phyloP scores from a whole-genome alignment of 2,888 invertebrate genomes.

The Cryptocephalus moraei region DNA sequence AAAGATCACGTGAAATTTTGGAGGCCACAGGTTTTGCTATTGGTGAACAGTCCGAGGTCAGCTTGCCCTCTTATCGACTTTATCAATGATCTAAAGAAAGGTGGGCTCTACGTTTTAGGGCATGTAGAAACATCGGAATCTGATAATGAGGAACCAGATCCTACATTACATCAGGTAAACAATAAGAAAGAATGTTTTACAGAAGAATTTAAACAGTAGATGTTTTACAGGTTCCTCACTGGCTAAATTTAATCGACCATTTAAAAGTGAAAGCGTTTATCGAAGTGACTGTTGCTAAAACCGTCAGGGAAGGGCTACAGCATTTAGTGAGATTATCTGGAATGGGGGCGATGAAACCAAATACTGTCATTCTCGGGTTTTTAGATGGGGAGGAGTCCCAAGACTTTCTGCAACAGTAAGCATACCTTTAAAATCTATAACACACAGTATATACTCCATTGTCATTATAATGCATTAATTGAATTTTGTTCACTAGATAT shows the following conservation, averaged over 20 bases:
- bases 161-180: conserved; percentile 53
- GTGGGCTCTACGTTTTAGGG: conserved; percentile 78
- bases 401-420: conserved; percentile 68
- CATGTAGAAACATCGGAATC: conserved; percentile 62
- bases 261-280: conserved; percentile 94
- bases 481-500: too few species aligned
- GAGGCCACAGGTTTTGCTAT: conserved; percentile 91
- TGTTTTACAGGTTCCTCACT: conserved; percentile 52
- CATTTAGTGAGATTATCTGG: conserved; percentile 88
- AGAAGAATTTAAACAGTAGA: too few species aligned
- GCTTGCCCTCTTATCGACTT: conserved; percentile 90
- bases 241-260: conserved; percentile 91
- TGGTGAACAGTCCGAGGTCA: conserved; percentile 86
- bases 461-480: too few species aligned
- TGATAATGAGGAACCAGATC: conserved; percentile 47
- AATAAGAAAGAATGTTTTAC: too few species aligned
- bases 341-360: conserved; percentile 98
- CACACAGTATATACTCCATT: too few species aligned
- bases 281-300: conserved; percentile 79
- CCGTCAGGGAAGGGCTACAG: conserved; percentile 82
- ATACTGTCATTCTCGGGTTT: conserved; percentile 92
- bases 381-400: conserved; percentile 63
- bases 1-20: conserved; percentile 99
- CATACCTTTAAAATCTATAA: background rate
- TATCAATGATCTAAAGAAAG: conserved; percentile 96